A percentile compares a stretch with the other conserved stretches of the same genome.
These are phyloP conservation scores for Araneus ventricosus DNA, from an alignment of 1,140 invertebrate genomes.

Conservation along the genomic window DNA sequence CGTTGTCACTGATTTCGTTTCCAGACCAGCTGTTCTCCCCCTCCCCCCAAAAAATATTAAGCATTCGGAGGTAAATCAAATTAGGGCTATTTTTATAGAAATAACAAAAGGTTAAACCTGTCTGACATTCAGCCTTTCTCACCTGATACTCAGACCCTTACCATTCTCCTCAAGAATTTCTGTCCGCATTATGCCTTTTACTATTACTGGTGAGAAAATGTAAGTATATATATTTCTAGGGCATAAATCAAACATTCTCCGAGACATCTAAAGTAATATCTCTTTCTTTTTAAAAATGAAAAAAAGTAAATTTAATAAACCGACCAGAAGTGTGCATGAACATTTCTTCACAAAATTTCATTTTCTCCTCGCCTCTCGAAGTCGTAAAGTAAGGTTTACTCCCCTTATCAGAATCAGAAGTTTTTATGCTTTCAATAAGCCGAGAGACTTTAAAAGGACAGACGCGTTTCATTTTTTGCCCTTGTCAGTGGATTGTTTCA, in stretches of 20 bases:
- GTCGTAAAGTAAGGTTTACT: constrained; percentile 13
- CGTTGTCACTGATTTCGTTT: too few relatives aligned
- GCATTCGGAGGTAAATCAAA: too few relatives aligned
- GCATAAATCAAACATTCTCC: constrained; percentile 14
- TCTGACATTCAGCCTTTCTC: too few relatives aligned
- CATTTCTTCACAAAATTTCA: constrained; percentile 32
- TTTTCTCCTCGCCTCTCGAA: background rate
- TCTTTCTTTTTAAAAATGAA: background rate
- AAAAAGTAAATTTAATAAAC: constrained; percentile 9
- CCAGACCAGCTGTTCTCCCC: too few relatives aligned
- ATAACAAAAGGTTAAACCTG: too few relatives aligned
- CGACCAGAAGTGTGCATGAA: background rate
- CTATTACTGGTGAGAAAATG: background rate
- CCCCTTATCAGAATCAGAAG: constrained; percentile 1
- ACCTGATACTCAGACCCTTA: background rate
- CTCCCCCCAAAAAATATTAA: too few relatives aligned
- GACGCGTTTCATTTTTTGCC: background rate
- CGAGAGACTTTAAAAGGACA: background rate
- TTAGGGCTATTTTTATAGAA: too few relatives aligned
- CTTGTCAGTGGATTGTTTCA: background rate
- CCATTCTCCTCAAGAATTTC: background rate
- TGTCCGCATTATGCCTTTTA: background rate
- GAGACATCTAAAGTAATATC: background rate
- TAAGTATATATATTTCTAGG: background rate
- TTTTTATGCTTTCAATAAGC: constrained; percentile 25